phyloP scores from a whole-genome alignment of 2,888 invertebrate genomes.

The Drosophila setosimentum region DNA sequence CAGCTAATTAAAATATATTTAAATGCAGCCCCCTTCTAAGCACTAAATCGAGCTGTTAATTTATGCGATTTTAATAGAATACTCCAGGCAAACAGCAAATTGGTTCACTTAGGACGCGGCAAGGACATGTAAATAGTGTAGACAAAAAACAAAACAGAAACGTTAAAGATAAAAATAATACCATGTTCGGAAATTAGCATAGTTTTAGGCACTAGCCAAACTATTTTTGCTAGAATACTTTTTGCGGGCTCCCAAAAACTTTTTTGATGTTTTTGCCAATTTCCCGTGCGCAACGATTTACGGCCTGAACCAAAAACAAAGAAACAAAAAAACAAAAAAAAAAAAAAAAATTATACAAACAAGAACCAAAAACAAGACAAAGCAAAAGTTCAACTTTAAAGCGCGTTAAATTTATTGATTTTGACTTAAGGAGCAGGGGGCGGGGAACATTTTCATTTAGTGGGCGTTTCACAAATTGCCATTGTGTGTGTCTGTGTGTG shows the following conservation, averaged over 20 bases:
- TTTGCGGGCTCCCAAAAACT: slow-evolving; percentile 46
- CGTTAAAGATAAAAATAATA: slow-evolving; percentile 6
- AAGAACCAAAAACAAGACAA: slow-evolving; percentile 6
- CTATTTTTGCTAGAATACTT: slow-evolving; percentile 41
- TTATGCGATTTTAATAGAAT: slow-evolving; percentile 67
- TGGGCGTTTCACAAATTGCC: slow-evolving; percentile 22
- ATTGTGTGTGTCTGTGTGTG: slow-evolving; percentile 9
- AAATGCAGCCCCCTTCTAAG: slow-evolving; percentile 43
- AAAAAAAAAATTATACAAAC: slow-evolving; percentile 18
- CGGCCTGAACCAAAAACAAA: slow-evolving; percentile 15
- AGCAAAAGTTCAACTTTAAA: slow-evolving; percentile 45
- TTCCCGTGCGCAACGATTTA: slow-evolving; percentile 60
- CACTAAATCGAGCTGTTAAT: slow-evolving; percentile 56
- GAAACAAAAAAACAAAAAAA: slow-evolving; percentile 15
- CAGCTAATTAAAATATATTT: slow-evolving; percentile 79
- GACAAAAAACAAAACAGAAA: background rate
- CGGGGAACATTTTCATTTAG: slow-evolving; percentile 1
- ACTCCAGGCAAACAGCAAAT: slow-evolving; percentile 48
- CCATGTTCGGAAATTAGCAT: slow-evolving; percentile 72
- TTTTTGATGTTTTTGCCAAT: slow-evolving; percentile 77
- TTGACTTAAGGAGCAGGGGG: slow-evolving; percentile 22
- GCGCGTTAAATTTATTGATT: slow-evolving; percentile 72
- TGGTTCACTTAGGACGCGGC: slow-evolving; percentile 40
- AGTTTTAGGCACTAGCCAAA: slow-evolving; percentile 55
- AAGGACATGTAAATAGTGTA: slow-evolving; percentile 26